phyloP scores from a whole-genome alignment of 2,888 invertebrate species.

The Cheilosia soror region DNA sequence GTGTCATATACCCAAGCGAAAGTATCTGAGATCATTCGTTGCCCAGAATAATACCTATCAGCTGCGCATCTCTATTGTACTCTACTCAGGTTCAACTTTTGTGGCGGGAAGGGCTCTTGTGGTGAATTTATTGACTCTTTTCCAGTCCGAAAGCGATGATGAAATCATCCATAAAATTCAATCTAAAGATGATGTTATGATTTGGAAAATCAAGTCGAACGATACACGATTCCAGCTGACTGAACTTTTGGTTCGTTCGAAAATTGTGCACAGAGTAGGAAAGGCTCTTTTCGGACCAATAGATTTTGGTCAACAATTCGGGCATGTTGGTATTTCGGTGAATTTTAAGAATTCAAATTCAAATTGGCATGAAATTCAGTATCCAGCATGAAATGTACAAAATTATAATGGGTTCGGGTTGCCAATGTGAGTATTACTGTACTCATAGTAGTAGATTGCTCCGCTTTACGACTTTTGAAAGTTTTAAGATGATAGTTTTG shows the following conservation, averaged over 20 bases:
- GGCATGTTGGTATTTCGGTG: not conserved
- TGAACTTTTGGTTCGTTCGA: not conserved
- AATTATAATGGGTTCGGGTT: too few species aligned
- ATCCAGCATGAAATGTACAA: not conserved
- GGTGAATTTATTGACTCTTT: not conserved
- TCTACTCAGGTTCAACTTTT: not conserved
- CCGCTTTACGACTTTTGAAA: too few species aligned
- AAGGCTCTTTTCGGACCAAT: not conserved
- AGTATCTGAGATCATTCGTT: not conserved
- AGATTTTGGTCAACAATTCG: not conserved
- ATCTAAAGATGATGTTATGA: not conserved
- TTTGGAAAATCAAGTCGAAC: not conserved
- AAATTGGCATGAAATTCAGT: not conserved
- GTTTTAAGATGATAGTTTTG: too few species aligned
- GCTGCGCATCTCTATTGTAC: not conserved
- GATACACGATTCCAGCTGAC: not conserved
- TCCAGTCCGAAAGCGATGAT: not conserved
- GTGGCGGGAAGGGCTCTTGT: not conserved
- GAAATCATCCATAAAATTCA: conserved; percentile 2
- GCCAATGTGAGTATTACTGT: too few species aligned
- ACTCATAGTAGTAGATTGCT: too few species aligned
- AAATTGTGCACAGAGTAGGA: not conserved
- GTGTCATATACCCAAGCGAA: not conserved
- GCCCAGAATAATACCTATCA: too few species aligned
- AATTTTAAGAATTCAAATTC: not conserved